A percentile compares a stretch with the other conserved stretches of the same genome.
Evolutionary conservation across 2,888 invertebrate species (phyloP).

Genomic region (Herminia tarsipennalis): DNA sequence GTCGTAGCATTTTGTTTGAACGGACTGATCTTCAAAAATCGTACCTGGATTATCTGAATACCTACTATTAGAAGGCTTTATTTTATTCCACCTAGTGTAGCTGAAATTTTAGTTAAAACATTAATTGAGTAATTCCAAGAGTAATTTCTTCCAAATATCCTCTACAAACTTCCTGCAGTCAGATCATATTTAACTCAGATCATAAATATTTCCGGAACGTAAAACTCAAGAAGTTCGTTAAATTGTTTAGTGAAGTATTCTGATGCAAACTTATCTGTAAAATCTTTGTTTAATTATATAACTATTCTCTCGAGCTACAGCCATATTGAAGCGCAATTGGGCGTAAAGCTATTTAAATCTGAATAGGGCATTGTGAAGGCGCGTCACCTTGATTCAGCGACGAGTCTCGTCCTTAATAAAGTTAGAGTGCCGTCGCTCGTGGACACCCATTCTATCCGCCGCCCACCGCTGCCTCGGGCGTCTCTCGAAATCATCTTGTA

Average conservation of each 20-base stretch:
- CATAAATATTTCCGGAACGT: constrained; percentile 33
- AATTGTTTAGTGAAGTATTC: constrained; percentile 50
- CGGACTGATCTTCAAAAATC: too few relatives aligned
- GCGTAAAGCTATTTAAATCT: constrained; percentile 85
- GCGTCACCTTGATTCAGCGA: constrained; percentile 82
- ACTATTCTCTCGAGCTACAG: constrained; percentile 75
- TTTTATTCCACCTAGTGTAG: too few relatives aligned
- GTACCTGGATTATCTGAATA: too few relatives aligned
- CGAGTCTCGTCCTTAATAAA: constrained; percentile 78
- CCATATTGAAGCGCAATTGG: constrained; percentile 83
- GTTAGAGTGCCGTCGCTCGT: constrained; percentile 74
- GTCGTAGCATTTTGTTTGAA: too few relatives aligned
- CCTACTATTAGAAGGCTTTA: too few relatives aligned
- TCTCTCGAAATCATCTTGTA: constrained; percentile 63
- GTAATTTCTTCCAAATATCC: too few relatives aligned
- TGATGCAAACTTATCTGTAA: constrained; percentile 56
- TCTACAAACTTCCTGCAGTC: constrained; percentile 10
- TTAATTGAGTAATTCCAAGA: too few relatives aligned
- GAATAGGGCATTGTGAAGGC: constrained; percentile 83
- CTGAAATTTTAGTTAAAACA: too few relatives aligned
- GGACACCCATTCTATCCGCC: constrained; percentile 59
- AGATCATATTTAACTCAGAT: constrained; percentile 23
- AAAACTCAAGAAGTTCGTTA: constrained; percentile 41
- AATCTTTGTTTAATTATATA: constrained; percentile 81
- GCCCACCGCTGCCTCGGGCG: constrained; percentile 60